A percentile compares a stretch with the other conserved stretches of the same genome.
Evolutionary conservation across 2,797 vertebrate species (phyloP).

Genomic region (Heliangelus exortis): DNA sequence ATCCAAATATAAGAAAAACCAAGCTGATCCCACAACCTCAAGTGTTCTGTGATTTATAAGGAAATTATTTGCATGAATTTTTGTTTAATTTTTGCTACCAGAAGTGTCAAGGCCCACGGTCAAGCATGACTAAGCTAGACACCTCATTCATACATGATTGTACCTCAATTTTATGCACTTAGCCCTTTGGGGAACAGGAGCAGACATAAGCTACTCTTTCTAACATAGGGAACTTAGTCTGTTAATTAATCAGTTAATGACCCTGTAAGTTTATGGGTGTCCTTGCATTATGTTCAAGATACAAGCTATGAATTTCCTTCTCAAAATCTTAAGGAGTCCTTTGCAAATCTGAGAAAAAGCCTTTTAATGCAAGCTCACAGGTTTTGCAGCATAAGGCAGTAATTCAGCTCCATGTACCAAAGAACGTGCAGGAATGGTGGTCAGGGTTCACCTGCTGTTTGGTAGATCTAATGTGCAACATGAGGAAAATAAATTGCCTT

Average conservation of each 20-base stretch:
- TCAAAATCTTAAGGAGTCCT: background rate
- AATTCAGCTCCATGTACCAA: background rate
- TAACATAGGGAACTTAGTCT: background rate
- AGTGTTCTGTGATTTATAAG: background rate
- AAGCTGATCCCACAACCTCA: background rate
- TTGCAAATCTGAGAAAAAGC: background rate
- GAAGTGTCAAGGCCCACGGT: background rate
- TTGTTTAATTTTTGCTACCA: background rate
- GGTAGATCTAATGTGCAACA: background rate
- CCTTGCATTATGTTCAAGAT: background rate
- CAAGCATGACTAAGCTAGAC: background rate
- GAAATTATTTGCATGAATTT: background rate
- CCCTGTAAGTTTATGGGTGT: background rate
- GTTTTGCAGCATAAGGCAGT: background rate
- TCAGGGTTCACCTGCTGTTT: constrained; percentile 17
- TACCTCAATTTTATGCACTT: background rate
- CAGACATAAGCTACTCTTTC: background rate
- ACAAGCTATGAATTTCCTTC: background rate
- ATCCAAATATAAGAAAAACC: background rate
- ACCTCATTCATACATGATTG: background rate
- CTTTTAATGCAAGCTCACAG: background rate
- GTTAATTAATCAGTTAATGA: background rate
- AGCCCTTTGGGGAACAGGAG: background rate
- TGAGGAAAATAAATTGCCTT: constrained; percentile 26
- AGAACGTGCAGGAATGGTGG: background rate